These are phyloP conservation scores for Ellobium chinense DNA, from an alignment of 2,888 invertebrate genomes.

Conservation along the genomic window DNA sequence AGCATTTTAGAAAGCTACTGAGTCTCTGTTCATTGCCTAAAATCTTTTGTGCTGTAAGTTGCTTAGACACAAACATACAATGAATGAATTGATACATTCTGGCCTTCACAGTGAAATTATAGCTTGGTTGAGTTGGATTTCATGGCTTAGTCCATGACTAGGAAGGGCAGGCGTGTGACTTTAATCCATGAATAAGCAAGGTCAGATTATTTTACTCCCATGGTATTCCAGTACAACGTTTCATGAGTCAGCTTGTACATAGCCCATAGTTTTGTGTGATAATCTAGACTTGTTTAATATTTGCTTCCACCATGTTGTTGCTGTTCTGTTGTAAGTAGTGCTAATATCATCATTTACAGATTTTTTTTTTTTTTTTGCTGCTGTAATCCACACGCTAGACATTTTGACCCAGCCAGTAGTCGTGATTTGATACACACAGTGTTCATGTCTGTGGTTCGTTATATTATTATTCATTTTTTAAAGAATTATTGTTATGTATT, in stretches of 20 bases:
- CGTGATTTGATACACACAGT: neutral
- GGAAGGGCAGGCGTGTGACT: no score
- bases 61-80: no score
- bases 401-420: neutral
- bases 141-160: no score
- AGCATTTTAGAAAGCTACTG: no score
- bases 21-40: no score
- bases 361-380: neutral
- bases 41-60: no score
- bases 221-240: no score
- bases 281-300: neutral
- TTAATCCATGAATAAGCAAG: no score
- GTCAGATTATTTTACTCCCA: no score
- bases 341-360: neutral
- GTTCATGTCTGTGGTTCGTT: slow-evolving; percentile 8
- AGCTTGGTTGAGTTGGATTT: no score
- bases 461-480: neutral
- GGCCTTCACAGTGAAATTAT: no score
- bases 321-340: neutral
- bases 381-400: neutral
- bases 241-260: neutral
- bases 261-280: neutral
- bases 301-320: neutral
- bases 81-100: no score
- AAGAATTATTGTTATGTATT: slow-evolving; percentile 4